Evolutionary conservation across 2,113 vertebrate genomes (phyloP), one percentile per base, ranked within the genome.

Genomic region (Caranx ignobilis): DNA sequence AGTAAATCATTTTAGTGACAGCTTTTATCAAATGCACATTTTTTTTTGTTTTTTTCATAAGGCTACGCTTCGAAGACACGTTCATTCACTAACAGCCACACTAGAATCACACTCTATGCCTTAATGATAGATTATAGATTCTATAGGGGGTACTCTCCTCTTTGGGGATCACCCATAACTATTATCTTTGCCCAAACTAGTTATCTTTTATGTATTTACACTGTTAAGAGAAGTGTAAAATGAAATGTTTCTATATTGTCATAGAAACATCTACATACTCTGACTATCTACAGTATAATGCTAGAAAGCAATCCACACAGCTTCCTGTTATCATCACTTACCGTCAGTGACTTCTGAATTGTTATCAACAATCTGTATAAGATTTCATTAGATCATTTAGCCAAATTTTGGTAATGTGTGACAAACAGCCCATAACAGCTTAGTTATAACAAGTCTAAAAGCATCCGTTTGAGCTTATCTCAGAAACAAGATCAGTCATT

Each of bases 1-100:
- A 75, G 41, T 50, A 45, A 81, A 65, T 83, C 74, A 79, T 62
- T 86, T 62, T 26, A 52, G 10, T 62, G 68, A 77, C 71, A 88
- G 70, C 62, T 65, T 75, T 76, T 81, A 78, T 79, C 48, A n/a
- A 50, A 31, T 54, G n/a, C 21, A 74, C 41, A 45, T 45, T 35
- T 43, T 35, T 43, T 57, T 45, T 26, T 61, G 37, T 70, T 52
- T 7, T 82, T 70, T 55, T 57, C 9, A 16, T 59, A 43, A 52
- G 16, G 26, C 59, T 50, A 52, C n/a, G 26, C 59, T 56, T 57
- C 47, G 66, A 62, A 75, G 54, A 39, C 13, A 64, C 54, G 19
- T 39, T 7, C 4, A 43, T 65, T 61, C 39, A 55, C 34, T 59
- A 11, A 39, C 12, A 26, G 15, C 43, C 12, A 1, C 19, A 48